Conservation (phyloP, 2,797 vertebrate genomes). For the Numenius phaeopus region DNA sequence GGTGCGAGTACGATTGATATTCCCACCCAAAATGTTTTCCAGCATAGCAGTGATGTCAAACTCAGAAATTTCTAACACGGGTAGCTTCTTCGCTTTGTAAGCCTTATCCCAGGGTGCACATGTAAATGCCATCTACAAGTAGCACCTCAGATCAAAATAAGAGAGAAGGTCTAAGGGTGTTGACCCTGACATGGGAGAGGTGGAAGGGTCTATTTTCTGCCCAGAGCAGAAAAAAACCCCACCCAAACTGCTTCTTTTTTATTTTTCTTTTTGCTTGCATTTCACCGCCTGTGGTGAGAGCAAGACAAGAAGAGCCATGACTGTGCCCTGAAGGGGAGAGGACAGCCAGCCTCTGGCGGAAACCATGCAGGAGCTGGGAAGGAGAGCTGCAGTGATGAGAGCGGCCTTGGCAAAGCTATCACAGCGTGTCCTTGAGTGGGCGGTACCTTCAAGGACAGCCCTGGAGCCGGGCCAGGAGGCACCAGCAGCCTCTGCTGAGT, state of each 20-base stretch:
- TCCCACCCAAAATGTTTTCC: neutral
- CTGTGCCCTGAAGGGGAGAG: neutral
- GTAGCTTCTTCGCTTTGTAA: neutral
- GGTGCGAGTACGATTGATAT: neutral
- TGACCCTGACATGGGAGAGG: neutral
- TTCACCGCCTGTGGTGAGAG: neutral
- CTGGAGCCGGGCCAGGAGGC: neutral
- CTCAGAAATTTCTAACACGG: neutral
- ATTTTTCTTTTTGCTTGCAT: neutral
- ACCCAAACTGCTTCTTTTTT: fast-evolving
- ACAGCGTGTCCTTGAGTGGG: neutral
- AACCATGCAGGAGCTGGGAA: neutral
- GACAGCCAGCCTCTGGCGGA: neutral
- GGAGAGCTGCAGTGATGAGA: neutral
- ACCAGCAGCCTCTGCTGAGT: neutral
- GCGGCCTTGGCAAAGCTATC: neutral
- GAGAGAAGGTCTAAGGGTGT: neutral
- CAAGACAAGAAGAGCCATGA: neutral
- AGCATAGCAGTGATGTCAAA: neutral
- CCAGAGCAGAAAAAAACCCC: neutral
- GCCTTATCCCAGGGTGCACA: neutral
- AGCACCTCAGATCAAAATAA: fast-evolving
- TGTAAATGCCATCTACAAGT: neutral
- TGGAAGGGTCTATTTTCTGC: neutral
- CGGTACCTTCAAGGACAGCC: neutral